Conservation (phyloP, 2,113 vertebrate genomes). For the Gavia stellata region DNA sequence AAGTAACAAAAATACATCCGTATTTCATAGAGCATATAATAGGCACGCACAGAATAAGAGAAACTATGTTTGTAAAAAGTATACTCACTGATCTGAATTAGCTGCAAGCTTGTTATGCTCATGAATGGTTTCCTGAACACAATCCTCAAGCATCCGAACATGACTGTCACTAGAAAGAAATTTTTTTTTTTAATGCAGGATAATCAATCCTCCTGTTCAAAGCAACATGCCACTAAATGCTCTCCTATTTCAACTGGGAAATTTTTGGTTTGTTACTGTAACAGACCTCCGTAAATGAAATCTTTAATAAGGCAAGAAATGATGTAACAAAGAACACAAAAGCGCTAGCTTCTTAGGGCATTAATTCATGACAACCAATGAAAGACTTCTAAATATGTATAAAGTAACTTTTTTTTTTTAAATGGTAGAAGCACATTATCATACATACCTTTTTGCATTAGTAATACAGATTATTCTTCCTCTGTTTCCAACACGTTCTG, state of each 20-base stretch:
- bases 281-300: neutral
- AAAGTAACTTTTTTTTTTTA: rapidly evolving
- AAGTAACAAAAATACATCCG: neutral
- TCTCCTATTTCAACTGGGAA: neutral
- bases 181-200: neutral
- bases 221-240: neutral
- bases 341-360: neutral
- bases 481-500: constrained; percentile 90
- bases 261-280: neutral
- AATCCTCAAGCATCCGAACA: constrained; percentile 97
- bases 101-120: constrained; percentile 97
- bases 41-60: rapidly evolving
- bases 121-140: constrained; percentile 93
- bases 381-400: neutral
- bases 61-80: neutral
- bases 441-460: constrained; percentile 89
- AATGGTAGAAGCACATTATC: no score
- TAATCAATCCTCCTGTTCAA: neutral
- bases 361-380: neutral
- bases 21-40: neutral
- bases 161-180: constrained; percentile 86
- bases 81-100: constrained; percentile 92
- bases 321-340: neutral
- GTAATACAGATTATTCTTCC: constrained; percentile 96
- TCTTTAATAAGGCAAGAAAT: neutral